Evolutionary conservation across 2,888 invertebrate species (phyloP), one percentile per base, ranked within the genome.

Genomic region (Sesia bembeciformis): DNA sequence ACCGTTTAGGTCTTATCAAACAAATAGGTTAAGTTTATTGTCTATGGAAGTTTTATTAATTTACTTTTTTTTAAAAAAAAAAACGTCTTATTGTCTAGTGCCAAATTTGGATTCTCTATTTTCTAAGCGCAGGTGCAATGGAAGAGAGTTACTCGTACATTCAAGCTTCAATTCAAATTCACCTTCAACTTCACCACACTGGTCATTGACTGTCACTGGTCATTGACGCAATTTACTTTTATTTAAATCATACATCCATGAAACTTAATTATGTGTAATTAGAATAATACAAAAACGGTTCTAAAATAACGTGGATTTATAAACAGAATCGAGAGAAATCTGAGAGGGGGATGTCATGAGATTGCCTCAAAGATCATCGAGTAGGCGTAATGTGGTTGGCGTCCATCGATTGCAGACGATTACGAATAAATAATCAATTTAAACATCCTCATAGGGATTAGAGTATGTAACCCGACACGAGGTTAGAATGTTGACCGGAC

Each of bases 341-440:
- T 65, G 59, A 68, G 67, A 23, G 23, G 70, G 69, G 76, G 74
- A 73, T 75, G 72, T 64, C 68, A 66, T 61, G 61, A 62, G 69
- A 69, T 68, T 66, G 62, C 63, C 56, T 58, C 53, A 54, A 55
- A 63, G 64, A 59, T 56, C 61, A 61, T 55, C 57, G 53, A 59
- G 84, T 81, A 77, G 82, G 82, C 76, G 84, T 81, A 82, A 82
- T 78, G 71, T 72, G 68, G 76, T 73, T 72, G 67, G 67, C 65
- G 60, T 52, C 64, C 67, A 68, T 73, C 72, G 70, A 74, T 74
- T 74, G 71, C 71, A 58, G 67, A 60, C 64, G 63, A 67, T 74
- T 70, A 67, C 62, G 79, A 74, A 84, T 84, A 83, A 84, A 84
- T 84, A 80, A 76, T 79, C 80, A 76, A 83, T 81, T 78, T 79